Evolutionary conservation across 2,797 vertebrate genomes (phyloP), one percentile per base, ranked within the genome.

Genomic region (Tamandua tetradactyla): DNA sequence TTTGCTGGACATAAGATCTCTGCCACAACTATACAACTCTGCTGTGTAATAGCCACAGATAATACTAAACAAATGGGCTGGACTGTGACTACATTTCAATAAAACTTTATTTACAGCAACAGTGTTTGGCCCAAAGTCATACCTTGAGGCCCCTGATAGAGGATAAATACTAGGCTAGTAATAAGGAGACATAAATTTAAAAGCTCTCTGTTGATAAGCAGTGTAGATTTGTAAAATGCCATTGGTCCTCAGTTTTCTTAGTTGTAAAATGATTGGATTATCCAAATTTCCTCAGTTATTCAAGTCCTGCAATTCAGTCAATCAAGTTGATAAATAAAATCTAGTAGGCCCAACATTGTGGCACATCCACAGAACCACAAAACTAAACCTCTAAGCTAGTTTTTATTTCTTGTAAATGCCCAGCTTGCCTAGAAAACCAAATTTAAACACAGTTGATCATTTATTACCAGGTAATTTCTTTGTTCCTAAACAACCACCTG

Each of bases 181-280:
- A 92, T 87, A 59, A 91, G 87, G 27, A 96, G 83, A 35, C 72
- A 18, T 42, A 40, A 92, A 78, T 84, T 87, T 72, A 88, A 93
- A 68, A 94, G 17, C 20, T 71, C 52, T 84, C 15, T 22, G 84
- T 94, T 90, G 86, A 72, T 69, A 64, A 87, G 52, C 13, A 35
- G 22, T 42, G 71, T n/a, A 71, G 15, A 84, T 22, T 84, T 82
- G 66, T 55, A n/a, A 92, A 68, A 84, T 71, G 44, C 1, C 40
- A 90, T 12, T 61, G 13, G 69, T 35, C 52, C 40, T 42, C 40
- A 27, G 40, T 71, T 32, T 42, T 72, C 23, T 42, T 13, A 27
- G 69, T 44, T 72, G 40, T 72, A 72, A 72, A 72, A 44, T 72
- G 40, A 71, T 22, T 23, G 15, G 40, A 17, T 35, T 68, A 68